phyloP scores from a whole-genome alignment of 2,888 invertebrate genomes.

The Xestia sexstrigata region DNA sequence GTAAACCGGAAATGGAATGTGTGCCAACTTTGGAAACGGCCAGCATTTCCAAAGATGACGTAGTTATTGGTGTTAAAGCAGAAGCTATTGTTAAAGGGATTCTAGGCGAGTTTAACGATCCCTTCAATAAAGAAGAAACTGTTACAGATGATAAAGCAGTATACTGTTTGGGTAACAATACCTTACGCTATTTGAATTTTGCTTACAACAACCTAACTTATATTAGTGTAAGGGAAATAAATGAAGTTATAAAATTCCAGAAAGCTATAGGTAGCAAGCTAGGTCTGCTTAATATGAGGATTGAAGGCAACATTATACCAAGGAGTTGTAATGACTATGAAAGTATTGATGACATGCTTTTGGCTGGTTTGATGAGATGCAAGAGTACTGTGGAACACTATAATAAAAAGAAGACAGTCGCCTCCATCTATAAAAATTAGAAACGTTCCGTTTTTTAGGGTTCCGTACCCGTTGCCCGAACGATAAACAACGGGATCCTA shows the following conservation, averaged over 20 bases:
- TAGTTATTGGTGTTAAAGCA: slow-evolving; percentile 68
- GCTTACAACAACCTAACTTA: slow-evolving; percentile 78
- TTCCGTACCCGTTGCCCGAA: neutral
- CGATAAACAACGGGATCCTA: too few relatives aligned
- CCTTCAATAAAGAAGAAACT: slow-evolving; percentile 68
- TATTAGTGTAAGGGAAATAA: slow-evolving; percentile 71
- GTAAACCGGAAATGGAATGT: slow-evolving; percentile 66
- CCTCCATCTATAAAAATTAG: neutral
- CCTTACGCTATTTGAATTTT: slow-evolving; percentile 76
- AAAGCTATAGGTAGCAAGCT: slow-evolving; percentile 43
- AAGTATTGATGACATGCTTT: slow-evolving; percentile 12
- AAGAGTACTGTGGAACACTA: neutral
- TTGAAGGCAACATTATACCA: slow-evolving; percentile 26
- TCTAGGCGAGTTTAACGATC: slow-evolving; percentile 73
- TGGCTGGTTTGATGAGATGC: neutral
- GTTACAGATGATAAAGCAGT: slow-evolving; percentile 57
- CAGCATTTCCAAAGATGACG: too few relatives aligned
- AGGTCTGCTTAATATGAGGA: slow-evolving; percentile 18
- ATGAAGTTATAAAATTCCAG: slow-evolving; percentile 73
- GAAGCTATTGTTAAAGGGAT: slow-evolving; percentile 62
- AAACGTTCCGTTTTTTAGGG: neutral
- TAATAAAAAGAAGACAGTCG: neutral
- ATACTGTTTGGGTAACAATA: slow-evolving; percentile 77
- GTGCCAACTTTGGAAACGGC: neutral
- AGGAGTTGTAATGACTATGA: neutral